Base-by-base conservation (phyloP, 1,140 invertebrate genomes). In the Yoshiicerus persimilis region DNA sequence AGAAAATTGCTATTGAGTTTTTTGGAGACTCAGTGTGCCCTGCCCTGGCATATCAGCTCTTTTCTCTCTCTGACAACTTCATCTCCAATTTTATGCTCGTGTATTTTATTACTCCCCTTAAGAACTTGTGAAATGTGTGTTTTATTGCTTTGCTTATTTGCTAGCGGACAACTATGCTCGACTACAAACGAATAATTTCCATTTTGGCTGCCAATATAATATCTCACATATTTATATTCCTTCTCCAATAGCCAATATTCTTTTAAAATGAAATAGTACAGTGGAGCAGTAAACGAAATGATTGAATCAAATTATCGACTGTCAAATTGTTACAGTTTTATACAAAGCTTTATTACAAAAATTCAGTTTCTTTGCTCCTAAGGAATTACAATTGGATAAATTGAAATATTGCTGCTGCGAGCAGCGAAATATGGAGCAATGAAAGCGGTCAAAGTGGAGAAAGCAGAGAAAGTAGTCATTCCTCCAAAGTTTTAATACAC, bases 1-100 rank as follows among this genome's bases (percentile, higher is more conserved):
- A 38, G 75, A 80, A 80, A 80, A 80, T 80, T 80, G 75, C 75
- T 38, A 23, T 38, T 80, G 75, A 36, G 75, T 80, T 80, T 80
- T 38, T 34, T 16, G n/a, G 4, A 32, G 16, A 80, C 20, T 80
- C 16, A 80, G 32, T 25, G 23, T 23, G 62, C 20, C 1, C n/a
- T 8, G 56, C 4, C 32, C n/a, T 38, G 66, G 32, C 75, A n/a
- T 80, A 38, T 36, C 30, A 38, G 25, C 66, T 30, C 66, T 70
- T 70, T 70, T 30, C 66, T 38, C 66, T 38, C 13, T 38, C 20
- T 80, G 75, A 80, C 75, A 80, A 80, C 75, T 80, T 80, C 75
- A 80, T 80, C 32, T 70, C 75, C 75, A 80, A 80, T 80, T 38
- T 80, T 38, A 34, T 80, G 16, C 75, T 36, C 75, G 11, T 80